Evolutionary conservation across 1,140 invertebrate genomes (phyloP).

Genomic region (Artemia franciscana): DNA sequence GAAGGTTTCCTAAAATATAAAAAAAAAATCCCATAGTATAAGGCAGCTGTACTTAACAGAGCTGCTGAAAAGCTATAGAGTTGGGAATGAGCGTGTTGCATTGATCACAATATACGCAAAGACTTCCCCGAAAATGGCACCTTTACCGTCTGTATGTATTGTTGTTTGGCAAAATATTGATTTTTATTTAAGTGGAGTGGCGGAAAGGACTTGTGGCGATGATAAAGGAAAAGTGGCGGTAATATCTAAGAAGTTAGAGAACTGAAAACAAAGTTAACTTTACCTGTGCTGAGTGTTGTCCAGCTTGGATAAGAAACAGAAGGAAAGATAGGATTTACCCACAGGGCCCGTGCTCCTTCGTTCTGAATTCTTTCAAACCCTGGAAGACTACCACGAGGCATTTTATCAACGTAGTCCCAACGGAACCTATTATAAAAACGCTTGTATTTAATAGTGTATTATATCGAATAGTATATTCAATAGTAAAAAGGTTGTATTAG

Average conservation of each 20-base stretch:
- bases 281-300: constrained; percentile 17
- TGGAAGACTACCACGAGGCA: constrained; percentile 12
- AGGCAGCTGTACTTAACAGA: too few relatives aligned
- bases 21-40: too few relatives aligned
- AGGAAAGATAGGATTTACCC: constrained; percentile 17
- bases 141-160: too few relatives aligned
- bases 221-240: background rate
- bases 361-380: constrained; percentile 16
- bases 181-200: too few relatives aligned
- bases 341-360: constrained; percentile 18
- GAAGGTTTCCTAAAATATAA: too few relatives aligned
- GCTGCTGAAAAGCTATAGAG: too few relatives aligned
- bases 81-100: too few relatives aligned
- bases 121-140: too few relatives aligned
- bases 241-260: background rate
- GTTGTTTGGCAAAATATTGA: too few relatives aligned
- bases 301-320: constrained; percentile 17
- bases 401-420: constrained; percentile 19
- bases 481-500: too few relatives aligned
- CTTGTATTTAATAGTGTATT: constrained; percentile 10
- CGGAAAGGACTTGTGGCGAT: background rate
- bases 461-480: background rate
- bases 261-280: background rate
- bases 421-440: constrained; percentile 16
- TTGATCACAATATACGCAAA: too few relatives aligned